phyloP scores from a whole-genome alignment of 2,888 invertebrate genomes.

The Yponomeuta malinellus region DNA sequence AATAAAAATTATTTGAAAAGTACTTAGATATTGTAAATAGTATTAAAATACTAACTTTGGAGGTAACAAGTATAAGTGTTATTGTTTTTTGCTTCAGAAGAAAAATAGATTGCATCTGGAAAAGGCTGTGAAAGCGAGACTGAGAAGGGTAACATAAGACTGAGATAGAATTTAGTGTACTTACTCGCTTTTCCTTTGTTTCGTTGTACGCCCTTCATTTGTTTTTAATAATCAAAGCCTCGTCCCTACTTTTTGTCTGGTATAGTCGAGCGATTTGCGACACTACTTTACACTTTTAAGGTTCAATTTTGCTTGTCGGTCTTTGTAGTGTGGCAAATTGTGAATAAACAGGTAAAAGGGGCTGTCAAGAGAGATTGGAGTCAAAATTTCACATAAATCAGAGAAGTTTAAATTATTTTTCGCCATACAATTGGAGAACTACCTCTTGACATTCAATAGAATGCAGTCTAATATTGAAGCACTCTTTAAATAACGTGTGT shows the following conservation, averaged over 20 bases:
- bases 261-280: slow-evolving; percentile 4
- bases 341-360: neutral
- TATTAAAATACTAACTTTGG: slow-evolving; percentile 1
- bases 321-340: neutral
- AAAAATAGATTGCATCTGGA: slow-evolving; percentile 76
- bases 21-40: slow-evolving; percentile 6
- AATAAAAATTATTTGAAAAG: neutral
- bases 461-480: neutral
- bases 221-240: slow-evolving; percentile 7
- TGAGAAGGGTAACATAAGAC: slow-evolving; percentile 65
- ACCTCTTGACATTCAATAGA: neutral
- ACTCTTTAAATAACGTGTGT: neutral
- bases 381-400: neutral
- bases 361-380: slow-evolving; percentile 1
- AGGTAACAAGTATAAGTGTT: slow-evolving; percentile 31
- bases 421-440: neutral
- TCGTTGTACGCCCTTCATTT: slow-evolving; percentile 47
- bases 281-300: neutral
- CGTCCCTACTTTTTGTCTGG: neutral
- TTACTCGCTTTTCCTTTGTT: slow-evolving; percentile 66
- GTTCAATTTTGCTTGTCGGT: neutral
- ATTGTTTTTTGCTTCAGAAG: slow-evolving; percentile 73
- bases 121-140: slow-evolving; percentile 70
- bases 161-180: slow-evolving; percentile 59
- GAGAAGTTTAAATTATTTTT: neutral